Evolutionary conservation across 2,113 vertebrate genomes (phyloP), one percentile per base, ranked within the genome.

Genomic region (Leucoraja erinaceus): DNA sequence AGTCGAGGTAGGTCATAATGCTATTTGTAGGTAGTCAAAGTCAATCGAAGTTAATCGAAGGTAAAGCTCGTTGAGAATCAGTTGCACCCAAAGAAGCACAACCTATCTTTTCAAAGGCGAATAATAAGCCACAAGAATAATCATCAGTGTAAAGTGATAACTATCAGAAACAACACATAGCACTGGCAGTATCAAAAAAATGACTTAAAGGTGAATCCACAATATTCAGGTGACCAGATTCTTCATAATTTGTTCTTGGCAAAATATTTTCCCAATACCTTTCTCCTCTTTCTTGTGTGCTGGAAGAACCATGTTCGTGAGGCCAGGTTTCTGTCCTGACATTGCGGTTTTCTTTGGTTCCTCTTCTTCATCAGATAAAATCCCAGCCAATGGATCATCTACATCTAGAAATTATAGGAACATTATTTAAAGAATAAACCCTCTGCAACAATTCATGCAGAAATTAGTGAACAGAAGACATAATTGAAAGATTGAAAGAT

Each of bases 281-380:
- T 93, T 96, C 93, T 95, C 93, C 68, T 93, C 94, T 91, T 93
- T 94, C 78, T 94, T 95, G 14, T 88, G 56, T 63, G n/a, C 3
- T 0, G 94, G 95, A 3, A 95, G 94, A 9, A 94, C 70, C 38
- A 94, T 28, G 16, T 93, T 93, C 72, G 94, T 84, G 0, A 90
- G 86, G 1, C 76, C 78, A 0, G 93, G 25, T 94, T 95, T 95
- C 74, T 93, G 94, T 63, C 83, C 94, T 28, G 93, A 33, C 5
- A 81, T 16, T 4, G 18, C 38, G 11, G 11, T 9, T 76, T 93
- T 93, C 70, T 93, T 93, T 74, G 72, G 72, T 56, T 93, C 94
- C 76, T 96, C 95, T 77, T 97, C 95, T 5, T 97, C 96, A 56
- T 97, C 96, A 1, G 96, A 95, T 0, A 97, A 94, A 31, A 97